Evolutionary conservation across 2,888 invertebrate genomes (phyloP).

Genomic region (Drosophila neutralis): DNA sequence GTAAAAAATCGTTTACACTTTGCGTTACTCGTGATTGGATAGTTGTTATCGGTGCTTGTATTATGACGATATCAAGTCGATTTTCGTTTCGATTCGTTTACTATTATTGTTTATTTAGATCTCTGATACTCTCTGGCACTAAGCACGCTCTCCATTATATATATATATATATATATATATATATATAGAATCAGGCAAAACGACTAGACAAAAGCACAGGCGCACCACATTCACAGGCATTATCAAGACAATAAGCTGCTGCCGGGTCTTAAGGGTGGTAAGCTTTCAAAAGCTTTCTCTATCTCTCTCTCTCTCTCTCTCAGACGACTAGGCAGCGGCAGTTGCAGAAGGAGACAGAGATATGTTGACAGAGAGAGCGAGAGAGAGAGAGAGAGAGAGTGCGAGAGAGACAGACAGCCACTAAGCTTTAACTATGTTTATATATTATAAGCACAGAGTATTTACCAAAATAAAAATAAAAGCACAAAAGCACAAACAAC

Average conservation of each 20-base stretch:
- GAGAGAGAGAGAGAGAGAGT: constrained; percentile 3
- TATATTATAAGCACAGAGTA: constrained; percentile 57
- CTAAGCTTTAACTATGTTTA: constrained; percentile 54
- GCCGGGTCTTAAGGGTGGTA: constrained; percentile 18
- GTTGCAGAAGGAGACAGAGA: constrained; percentile 8
- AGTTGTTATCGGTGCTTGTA: constrained; percentile 1
- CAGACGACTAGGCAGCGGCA: constrained; percentile 17
- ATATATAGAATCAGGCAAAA: constrained; percentile 33
- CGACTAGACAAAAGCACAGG: constrained; percentile 33
- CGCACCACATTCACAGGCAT: constrained; percentile 35
- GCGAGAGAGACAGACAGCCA: constrained; percentile 24
- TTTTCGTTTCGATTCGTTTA: constrained; percentile 5
- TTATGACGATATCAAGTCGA: neutral
- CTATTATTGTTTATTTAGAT: constrained; percentile 4
- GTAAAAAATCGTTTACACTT: constrained; percentile 9
- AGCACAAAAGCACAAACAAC: constrained; percentile 75
- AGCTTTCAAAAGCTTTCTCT: constrained; percentile 34
- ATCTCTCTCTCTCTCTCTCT: neutral
- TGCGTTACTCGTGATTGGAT: constrained; percentile 16
- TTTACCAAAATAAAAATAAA: constrained; percentile 51
- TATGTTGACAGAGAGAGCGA: constrained; percentile 3
- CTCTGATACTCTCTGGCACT: constrained; percentile 53
- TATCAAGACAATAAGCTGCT: constrained; percentile 30
- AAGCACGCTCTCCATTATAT: constrained; percentile 45
- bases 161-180: neutral